These are phyloP conservation scores for Bombus vancouverensis DNA, from an alignment of 1,140 invertebrate genomes.

Conservation along the genomic window DNA sequence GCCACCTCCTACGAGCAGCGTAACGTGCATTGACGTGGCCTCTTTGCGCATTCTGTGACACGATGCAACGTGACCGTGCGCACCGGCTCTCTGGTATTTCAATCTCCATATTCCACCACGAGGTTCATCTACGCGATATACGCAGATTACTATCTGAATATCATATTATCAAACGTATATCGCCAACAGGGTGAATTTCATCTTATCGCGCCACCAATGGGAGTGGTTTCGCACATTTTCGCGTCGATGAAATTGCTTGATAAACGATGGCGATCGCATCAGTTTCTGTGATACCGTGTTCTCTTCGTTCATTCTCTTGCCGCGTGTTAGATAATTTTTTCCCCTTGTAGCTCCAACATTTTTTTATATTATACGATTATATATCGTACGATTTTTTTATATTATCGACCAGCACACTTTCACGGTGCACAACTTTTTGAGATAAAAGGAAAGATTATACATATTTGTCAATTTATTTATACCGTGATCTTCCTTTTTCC, in stretches of 20 bases:
- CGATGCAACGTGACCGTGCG: conserved; percentile 26
- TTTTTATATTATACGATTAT: too few relatives aligned
- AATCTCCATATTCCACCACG: neutral
- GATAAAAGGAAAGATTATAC: too few relatives aligned
- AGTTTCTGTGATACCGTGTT: too few relatives aligned
- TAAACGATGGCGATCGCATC: neutral
- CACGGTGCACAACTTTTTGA: too few relatives aligned
- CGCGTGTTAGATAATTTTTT: too few relatives aligned
- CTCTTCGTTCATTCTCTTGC: too few relatives aligned
- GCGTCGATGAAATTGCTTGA: neutral
- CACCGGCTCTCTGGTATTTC: neutral
- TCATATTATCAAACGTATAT: neutral
- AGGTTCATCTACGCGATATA: neutral
- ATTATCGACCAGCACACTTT: too few relatives aligned
- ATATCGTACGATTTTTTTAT: too few relatives aligned
- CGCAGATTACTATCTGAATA: neutral
- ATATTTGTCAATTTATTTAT: too few relatives aligned
- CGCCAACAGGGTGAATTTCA: neutral
- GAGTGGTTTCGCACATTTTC: conserved; percentile 11
- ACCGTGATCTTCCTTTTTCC: too few relatives aligned
- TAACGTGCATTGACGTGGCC: conserved; percentile 47
- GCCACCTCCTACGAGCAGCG: conserved; percentile 1
- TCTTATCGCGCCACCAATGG: neutral
- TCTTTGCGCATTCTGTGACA: conserved; percentile 39
- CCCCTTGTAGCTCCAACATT: too few relatives aligned